These are phyloP conservation scores for Eustalomyia histrio DNA, from an alignment of 2,888 invertebrate genomes.

Conservation along the genomic window DNA sequence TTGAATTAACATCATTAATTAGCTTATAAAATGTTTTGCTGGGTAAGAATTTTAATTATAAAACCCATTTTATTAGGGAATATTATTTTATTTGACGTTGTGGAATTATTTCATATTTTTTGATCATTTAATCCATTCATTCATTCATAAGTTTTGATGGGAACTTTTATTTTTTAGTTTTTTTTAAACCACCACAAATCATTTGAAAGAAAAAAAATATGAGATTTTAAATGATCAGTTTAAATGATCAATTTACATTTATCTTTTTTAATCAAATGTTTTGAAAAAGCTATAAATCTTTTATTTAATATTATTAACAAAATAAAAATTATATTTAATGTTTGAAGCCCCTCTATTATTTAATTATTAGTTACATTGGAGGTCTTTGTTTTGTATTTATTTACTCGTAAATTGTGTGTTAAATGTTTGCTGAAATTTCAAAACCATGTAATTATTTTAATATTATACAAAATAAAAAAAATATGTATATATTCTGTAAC, in stretches of 20 bases:
- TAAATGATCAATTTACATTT: slow-evolving; percentile 40
- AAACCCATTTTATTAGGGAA: slow-evolving; percentile 8
- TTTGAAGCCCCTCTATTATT: slow-evolving; percentile 25
- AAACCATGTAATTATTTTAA: slow-evolving; percentile 49
- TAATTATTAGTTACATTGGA: slow-evolving; percentile 10
- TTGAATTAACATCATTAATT: no score
- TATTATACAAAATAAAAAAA: neutral
- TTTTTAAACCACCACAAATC: slow-evolving; percentile 20
- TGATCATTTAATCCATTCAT: neutral
- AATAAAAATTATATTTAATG: slow-evolving; percentile 3
- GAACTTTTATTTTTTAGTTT: slow-evolving; percentile 27
- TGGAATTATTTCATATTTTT: neutral
- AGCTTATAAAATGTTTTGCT: neutral
- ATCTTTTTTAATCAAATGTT: neutral
- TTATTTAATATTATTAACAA: slow-evolving; percentile 33
- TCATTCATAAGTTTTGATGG: slow-evolving; percentile 9
- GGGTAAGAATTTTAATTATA: slow-evolving; percentile 26
- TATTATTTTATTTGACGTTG: slow-evolving; percentile 1
- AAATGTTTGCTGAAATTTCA: slow-evolving; percentile 55
- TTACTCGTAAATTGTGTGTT: slow-evolving; percentile 37
- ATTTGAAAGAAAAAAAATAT: slow-evolving; percentile 14
- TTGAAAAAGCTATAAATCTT: slow-evolving; percentile 35
- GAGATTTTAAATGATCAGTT: slow-evolving; percentile 32
- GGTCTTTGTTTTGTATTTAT: slow-evolving; percentile 33
- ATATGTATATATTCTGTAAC: neutral